Base-by-base conservation (phyloP, 2,797 vertebrate species). In the Cottoperca gobio region DNA sequence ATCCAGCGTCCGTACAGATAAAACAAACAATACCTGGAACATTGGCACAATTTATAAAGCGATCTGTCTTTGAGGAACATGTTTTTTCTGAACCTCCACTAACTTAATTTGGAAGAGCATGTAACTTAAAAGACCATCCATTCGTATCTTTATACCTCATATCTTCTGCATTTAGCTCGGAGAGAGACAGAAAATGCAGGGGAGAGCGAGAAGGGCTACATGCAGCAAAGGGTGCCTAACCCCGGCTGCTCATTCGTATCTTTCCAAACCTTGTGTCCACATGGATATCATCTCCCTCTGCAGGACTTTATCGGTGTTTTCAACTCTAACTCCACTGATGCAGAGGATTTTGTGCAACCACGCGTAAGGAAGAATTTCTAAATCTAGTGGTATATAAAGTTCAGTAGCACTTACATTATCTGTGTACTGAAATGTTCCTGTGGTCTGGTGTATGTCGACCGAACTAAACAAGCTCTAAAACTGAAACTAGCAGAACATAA, bases 381-480 rank as follows among this genome's bases (percentile, higher is more conserved):
- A 54, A 23, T 33, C 24, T 40, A 61, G 21, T 37, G 54, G 42
- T 69, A 57, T 26, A 49, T 39, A 59, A 49, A 28, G 17, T 58
- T 54, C 14, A 37, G 42, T 10, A 37, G 14, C 5, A 31, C 24
- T 60, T 19, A 28, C 2, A 3, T 40, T 31, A 21, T 42, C 23
- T 50, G n/a, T 70, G 28, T 17, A 42, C 43, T 28, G 11, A 59
- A 40, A 45, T 13, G 8, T 45, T 31, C 16, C 21, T 28, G 28
- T 1, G 7, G 48, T 61, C 26, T 33, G 17, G 14, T 28, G 19
- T 57, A 33, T 33, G 42, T 24, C 5, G 6, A 19, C 17, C 33
- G 33, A 48, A 66, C 31, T 53, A 24, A 55, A 65, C 13, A 4
- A 28, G 35, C 28, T 11, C 11, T 65, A 21, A 46, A 40, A 54